These are phyloP conservation scores for Urocolius indicus DNA, from an alignment of 2,113 vertebrate genomes.

Conservation along the genomic window DNA sequence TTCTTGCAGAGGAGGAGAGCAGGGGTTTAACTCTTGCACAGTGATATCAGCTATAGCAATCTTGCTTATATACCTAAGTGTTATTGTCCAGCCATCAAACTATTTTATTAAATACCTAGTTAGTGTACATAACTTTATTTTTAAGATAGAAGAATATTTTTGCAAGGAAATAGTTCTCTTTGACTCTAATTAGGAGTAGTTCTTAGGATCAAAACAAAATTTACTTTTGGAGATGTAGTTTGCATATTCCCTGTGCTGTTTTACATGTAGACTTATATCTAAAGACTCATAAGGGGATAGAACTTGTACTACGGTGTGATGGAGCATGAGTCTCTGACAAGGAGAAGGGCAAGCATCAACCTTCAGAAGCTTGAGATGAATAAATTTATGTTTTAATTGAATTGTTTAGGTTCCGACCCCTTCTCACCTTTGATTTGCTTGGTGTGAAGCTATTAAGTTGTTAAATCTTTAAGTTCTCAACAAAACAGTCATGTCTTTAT, in stretches of 20 bases:
- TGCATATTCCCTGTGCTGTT: neutral
- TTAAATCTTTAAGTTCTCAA: neutral
- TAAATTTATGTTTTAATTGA: neutral
- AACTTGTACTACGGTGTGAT: neutral
- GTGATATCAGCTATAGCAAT: neutral
- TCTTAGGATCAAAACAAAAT: neutral
- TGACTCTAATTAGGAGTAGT: neutral
- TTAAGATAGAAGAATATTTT: conserved; percentile 30
- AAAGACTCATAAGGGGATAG: neutral
- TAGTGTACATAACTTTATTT: neutral
- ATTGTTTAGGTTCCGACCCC: neutral
- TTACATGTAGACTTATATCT: neutral
- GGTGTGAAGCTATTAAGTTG: neutral
- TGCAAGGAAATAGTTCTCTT: conserved; percentile 25
- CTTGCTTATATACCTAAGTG: neutral
- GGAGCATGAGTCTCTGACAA: neutral
- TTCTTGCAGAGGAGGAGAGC: too few species aligned
- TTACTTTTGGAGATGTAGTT: neutral
- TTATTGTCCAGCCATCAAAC: conserved; percentile 42
- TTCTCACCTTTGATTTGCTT: neutral
- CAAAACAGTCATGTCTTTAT: neutral
- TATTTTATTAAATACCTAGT: conserved; percentile 20
- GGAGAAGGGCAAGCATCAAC: neutral
- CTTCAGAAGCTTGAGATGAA: neutral
- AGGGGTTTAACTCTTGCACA: neutral